These are phyloP conservation scores for Grammomys surdaster DNA, from an alignment of 2,113 vertebrate species.

Conservation along the genomic window DNA sequence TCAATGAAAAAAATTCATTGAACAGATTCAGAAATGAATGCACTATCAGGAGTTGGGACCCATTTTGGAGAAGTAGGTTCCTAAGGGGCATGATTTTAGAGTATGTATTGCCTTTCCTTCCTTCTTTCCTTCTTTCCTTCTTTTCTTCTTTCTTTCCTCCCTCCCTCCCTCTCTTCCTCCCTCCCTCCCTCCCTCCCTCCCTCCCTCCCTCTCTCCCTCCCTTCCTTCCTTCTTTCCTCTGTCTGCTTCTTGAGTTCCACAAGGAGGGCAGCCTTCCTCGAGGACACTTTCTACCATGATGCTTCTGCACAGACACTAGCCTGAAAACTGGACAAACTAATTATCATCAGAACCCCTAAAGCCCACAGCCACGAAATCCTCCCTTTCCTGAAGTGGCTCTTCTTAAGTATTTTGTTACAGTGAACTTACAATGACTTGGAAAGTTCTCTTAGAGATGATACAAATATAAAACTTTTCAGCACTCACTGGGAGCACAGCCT, in stretches of 20 bases:
- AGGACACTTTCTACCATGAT: too few species aligned
- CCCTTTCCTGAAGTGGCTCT: background rate
- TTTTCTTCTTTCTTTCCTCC: background rate
- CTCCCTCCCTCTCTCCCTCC: fast-evolving
- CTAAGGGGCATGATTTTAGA: background rate
- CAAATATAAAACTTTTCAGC: background rate
- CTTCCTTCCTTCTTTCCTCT: background rate
- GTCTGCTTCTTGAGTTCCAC: background rate
- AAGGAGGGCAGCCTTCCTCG: background rate
- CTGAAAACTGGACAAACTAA: background rate
- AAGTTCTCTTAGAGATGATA: background rate
- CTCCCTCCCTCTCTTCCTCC: fast-evolving
- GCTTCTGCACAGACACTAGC: background rate
- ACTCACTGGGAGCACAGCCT: background rate
- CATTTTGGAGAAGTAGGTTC: too few species aligned
- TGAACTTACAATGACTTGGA: background rate
- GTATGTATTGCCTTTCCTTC: background rate
- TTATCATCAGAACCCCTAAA: too few species aligned
- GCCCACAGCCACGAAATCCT: background rate
- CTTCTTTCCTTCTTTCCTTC: background rate
- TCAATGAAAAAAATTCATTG: background rate
- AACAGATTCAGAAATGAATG: background rate
- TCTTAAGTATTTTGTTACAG: background rate
- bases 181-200: too few species aligned
- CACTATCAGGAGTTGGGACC: background rate